Evolutionary conservation across 1,140 invertebrate genomes (phyloP).

Genomic region (Cataglyphis hispanica): DNA sequence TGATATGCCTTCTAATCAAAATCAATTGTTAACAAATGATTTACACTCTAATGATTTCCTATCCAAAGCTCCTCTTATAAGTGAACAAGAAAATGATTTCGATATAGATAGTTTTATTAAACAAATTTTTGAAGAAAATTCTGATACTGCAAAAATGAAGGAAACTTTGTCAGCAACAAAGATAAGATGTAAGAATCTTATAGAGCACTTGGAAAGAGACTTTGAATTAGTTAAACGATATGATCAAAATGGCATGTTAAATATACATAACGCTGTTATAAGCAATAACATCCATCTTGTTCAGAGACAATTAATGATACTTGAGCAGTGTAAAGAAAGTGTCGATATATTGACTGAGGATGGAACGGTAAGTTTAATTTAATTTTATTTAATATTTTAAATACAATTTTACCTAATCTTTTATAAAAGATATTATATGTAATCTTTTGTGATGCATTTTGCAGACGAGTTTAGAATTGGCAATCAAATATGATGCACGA

Average conservation of each 20-base stretch:
- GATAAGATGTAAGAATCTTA: slow-evolving; percentile 46
- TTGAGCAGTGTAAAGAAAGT: slow-evolving; percentile 67
- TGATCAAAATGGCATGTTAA: slow-evolving; percentile 76
- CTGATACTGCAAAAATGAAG: slow-evolving; percentile 7
- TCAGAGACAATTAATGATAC: slow-evolving; percentile 72
- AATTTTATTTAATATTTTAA: slow-evolving; percentile 7
- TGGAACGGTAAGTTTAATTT: slow-evolving; percentile 69
- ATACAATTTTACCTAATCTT: slow-evolving; percentile 35
- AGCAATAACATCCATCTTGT: slow-evolving; percentile 65
- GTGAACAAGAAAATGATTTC: slow-evolving; percentile 33
- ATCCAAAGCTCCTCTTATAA: neutral
- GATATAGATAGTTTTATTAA: slow-evolving; percentile 60
- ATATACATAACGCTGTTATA: slow-evolving; percentile 78
- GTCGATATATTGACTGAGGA: slow-evolving; percentile 72
- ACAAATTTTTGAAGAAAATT: slow-evolving; percentile 22
- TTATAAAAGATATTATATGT: neutral
- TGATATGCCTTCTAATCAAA: neutral
- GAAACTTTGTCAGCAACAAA: slow-evolving; percentile 51
- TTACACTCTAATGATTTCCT: neutral
- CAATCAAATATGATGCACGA: slow-evolving; percentile 67
- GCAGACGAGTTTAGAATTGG: slow-evolving; percentile 79
- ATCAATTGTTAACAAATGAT: neutral
- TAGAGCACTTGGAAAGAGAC: slow-evolving; percentile 70
- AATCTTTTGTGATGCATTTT: slow-evolving; percentile 44
- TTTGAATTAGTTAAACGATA: slow-evolving; percentile 59